Evolutionary conservation across 2,113 vertebrate genomes (phyloP).

Genomic region (Passer domesticus): DNA sequence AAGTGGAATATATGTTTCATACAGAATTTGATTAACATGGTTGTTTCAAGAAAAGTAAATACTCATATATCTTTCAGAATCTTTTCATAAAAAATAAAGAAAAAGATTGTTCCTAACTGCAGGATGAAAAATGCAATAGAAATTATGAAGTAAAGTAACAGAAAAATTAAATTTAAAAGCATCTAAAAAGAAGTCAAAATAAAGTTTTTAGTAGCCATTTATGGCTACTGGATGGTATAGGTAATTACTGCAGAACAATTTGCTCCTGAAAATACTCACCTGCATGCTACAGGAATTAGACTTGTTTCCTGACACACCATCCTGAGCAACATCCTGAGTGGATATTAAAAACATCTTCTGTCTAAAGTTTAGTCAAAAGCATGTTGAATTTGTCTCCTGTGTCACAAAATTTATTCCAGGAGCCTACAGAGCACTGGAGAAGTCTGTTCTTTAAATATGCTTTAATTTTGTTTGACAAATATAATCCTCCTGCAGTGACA

Average conservation of each 20-base stretch:
- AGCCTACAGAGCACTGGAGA: background rate
- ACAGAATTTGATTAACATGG: background rate
- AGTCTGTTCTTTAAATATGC: background rate
- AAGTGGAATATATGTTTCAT: background rate
- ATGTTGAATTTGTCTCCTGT: background rate
- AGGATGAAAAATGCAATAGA: background rate
- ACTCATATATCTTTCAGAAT: background rate
- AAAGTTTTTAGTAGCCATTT: background rate
- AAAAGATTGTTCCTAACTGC: background rate
- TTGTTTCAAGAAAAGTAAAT: background rate
- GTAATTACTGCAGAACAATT: background rate
- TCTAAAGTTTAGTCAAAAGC: background rate
- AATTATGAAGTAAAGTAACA: background rate
- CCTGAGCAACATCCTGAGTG: background rate
- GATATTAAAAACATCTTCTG: background rate
- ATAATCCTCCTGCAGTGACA: background rate
- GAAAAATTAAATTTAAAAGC: background rate
- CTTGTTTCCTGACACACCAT: background rate
- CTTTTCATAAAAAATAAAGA: background rate
- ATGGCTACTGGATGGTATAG: background rate
- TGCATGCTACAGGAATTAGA: background rate
- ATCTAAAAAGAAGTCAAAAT: background rate
- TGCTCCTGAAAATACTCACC: background rate
- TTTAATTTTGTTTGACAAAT: background rate
- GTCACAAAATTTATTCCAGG: background rate